Evolutionary conservation across 2,888 invertebrate genomes (phyloP), one percentile per base, ranked within the genome.

Genomic region (Emmelina monodactyla): DNA sequence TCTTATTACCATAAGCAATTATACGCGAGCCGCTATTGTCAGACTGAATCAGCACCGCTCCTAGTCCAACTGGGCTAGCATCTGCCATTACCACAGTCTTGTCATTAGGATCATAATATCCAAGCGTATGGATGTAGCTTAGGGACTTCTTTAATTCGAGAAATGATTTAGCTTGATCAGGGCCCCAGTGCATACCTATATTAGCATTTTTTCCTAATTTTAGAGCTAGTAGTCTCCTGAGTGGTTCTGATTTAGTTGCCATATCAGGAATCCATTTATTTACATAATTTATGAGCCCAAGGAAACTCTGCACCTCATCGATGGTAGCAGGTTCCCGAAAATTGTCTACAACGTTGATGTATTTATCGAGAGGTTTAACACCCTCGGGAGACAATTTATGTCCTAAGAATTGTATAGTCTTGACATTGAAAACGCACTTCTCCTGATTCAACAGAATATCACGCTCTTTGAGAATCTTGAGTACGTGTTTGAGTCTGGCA

Each of bases 241-340:
- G 38, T 42, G 14, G 37, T 25, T 25, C 25, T 25, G 25, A 7
- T 4, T 7, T 4, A 10, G 25, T 25, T 4, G 25, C 25, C 25
- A 31, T 29, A 36, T 40, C 42, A 45, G 46, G 31, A 44, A 47
- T 11, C 40, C 44, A 16, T 40, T 49, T 14, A 40, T 35, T 46
- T 45, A 47, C 1, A 35, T 38, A 19, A 19, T 19, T 19, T 19
- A 19, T 19, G 19, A 19, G 19, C 9, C 19, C 19, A 5, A 19
- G 9, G 19, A 19, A 19, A 19, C 25, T 25, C 11, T 14, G 47
- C 46, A 2, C 42, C 46, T 33, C 50, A 35, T 25, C 44, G 43
- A 46, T 22, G 10, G 31, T n/a, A 3, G 25, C 11, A 11, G 25
- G 25, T 25, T 25, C 25, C 11, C 25, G 9, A 11, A 25, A 25